phyloP scores from a whole-genome alignment of 1,140 invertebrate genomes.

The Sitophilus oryzae region DNA sequence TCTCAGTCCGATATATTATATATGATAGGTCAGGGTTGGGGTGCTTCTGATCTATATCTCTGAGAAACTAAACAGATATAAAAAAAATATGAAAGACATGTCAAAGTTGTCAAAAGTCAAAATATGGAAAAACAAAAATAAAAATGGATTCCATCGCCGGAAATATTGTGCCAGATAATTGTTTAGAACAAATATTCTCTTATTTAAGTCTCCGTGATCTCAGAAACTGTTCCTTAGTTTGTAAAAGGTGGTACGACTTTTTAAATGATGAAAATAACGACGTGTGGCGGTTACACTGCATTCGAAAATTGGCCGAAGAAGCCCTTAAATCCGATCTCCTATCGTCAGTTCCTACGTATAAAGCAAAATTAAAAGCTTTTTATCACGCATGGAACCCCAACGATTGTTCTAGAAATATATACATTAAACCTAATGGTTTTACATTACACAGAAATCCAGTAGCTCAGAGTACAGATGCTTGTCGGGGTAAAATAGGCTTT shows the following conservation, averaged over 20 bases:
- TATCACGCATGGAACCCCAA: conserved; percentile 96
- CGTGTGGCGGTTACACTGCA: conserved; percentile 89
- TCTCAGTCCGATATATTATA: too few species aligned
- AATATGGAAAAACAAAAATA: conserved; percentile 16
- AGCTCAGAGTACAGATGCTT: conserved; percentile 96
- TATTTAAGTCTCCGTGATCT: conserved; percentile 84
- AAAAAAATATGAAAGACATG: not conserved
- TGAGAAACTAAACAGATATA: too few species aligned
- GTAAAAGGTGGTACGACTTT: conserved; percentile 87
- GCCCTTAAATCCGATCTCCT: conserved; percentile 89
- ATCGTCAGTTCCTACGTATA: conserved; percentile 82
- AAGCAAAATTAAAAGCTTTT: conserved; percentile 90
- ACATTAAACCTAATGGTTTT: conserved; percentile 95
- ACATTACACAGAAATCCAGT: conserved; percentile 95
- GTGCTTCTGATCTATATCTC: too few species aligned
- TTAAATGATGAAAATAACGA: conserved; percentile 92
- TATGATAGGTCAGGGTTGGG: too few species aligned
- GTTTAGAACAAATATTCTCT: conserved; percentile 91
- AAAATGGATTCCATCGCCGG: conserved; percentile 37
- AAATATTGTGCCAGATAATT: conserved; percentile 59
- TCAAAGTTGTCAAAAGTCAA: not conserved
- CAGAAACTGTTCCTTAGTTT: conserved; percentile 84
- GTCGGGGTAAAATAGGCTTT: conserved; percentile 92
- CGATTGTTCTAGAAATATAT: conserved; percentile 95
- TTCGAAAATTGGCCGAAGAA: conserved; percentile 81